Evolutionary conservation across 2,888 invertebrate species (phyloP), one percentile per base, ranked within the genome.

Genomic region (Lithophane semibrunnea): DNA sequence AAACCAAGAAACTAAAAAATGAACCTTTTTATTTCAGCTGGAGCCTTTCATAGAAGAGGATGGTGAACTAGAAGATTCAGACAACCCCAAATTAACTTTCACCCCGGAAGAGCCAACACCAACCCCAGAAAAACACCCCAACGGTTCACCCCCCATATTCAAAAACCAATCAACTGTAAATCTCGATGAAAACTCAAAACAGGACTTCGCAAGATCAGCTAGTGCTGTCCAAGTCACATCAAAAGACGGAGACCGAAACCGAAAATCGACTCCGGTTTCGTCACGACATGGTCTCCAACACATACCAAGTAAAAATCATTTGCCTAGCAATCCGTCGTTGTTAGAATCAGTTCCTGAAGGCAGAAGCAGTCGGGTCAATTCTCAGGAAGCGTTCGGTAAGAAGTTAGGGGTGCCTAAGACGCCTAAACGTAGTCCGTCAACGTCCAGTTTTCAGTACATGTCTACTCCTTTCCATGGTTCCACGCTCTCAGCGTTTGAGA

Each of bases 391-490:
- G 1, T 96, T 96, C 29, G 90, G 94, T 0, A 97, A 94, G 75
- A 96, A 96, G 24, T 77, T 95, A 3, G 90, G 93, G 0, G 92
- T 94, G 0, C 94, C 95, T 0, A 97, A 97, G 68, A 95, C 97
- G 3, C 98, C 98, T 1, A 97, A 97, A 90, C 97, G 97, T 0
- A 98, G 98, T 49, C 98, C 98, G 0, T 98, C 98, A 0, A 98
- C 98, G 0, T 98, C 98, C 58, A 98, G 98, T 68, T 98, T 99
- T 87, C 98, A 98, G 83, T 99, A 98, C 90, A 97, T 98, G 92
- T 98, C 98, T 67, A 98, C 98, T 0, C 98, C 98, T 0, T 98
- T 98, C 91, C 98, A 98, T 88, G 98, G 98, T 0, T 98, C 98
- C 63, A 98, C 98, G 0, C 89, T 98, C 0, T 98, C 98, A 0